Evolutionary conservation across 1,140 invertebrate species (phyloP), one percentile per base, ranked within the genome.

Genomic region (Ditylenchus dipsaci): DNA sequence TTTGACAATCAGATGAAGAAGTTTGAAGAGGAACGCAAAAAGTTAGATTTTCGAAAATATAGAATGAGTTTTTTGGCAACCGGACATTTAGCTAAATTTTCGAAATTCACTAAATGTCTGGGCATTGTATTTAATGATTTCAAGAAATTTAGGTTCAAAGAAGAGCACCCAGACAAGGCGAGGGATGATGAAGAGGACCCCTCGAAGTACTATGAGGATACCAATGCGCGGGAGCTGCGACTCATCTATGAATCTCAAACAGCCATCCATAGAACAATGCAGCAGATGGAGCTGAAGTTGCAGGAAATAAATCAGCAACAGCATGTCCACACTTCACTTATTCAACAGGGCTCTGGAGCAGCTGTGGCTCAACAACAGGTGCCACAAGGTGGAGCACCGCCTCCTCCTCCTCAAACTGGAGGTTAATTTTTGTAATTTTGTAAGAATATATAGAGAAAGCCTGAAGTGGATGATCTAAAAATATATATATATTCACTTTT

Each of bases 101-200:
- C 15, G 21, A 47, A 47, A 47, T 47, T 47, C 45, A 21, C 15
- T 47, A 15, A 47, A 15, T 47, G 15, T 47, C 21, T 47, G 15
- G n/a, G n/a, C n/a, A n/a, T n/a, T n/a, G n/a, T n/a, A n/a, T n/a
- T n/a, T n/a, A n/a, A n/a, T n/a, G n/a, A n/a, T n/a, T n/a, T n/a
- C 38, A 1, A 23, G 49, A 21, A 23, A n/a, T 73, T 19, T 13
- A 79, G 64, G 62, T 81, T 82, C 76, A 83, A 82, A 68, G 74
- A 83, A 68, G 66, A 73, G 38, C 80, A 82, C 69, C 80, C 80
- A 9, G 80, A 82, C 21, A 82, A 83, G 63, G 78, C 71, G 0
- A 82, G 78, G 69, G 75, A 81, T 19, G 80, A 82, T 11, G 76
- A 80, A 27, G 75, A 82, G 23, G 76, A 82, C 43, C 68, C 70